phyloP scores from a whole-genome alignment of 2,113 vertebrate genomes.

The Microtus oregoni region DNA sequence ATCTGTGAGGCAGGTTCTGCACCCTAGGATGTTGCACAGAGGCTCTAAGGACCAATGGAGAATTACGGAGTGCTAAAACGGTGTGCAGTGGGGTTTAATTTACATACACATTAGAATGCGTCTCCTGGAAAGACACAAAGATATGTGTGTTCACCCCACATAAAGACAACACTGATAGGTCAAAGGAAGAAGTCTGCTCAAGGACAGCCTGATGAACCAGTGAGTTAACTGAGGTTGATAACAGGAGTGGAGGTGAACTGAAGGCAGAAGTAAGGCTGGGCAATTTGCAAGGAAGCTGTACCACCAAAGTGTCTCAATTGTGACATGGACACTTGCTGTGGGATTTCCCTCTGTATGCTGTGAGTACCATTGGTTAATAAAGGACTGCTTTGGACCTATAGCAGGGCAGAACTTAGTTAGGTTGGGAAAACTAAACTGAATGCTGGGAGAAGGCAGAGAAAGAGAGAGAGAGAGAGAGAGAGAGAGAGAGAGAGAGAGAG shows the following conservation, averaged over 20 bases:
- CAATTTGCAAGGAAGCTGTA: background rate
- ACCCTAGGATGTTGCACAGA: background rate
- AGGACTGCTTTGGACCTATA: too few species aligned
- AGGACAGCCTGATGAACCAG: background rate
- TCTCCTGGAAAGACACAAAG: background rate
- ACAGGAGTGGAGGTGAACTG: background rate
- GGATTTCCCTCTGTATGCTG: too few species aligned
- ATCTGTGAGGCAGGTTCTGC: background rate
- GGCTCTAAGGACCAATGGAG: background rate
- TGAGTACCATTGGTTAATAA: too few species aligned
- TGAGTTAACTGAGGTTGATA: background rate
- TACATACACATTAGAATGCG: background rate
- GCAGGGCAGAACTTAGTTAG: too few species aligned
- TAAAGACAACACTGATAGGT: background rate
- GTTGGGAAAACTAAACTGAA: too few species aligned
- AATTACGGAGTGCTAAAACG: background rate
- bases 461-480: too few species aligned
- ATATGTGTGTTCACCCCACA: background rate
- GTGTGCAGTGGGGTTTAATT: background rate
- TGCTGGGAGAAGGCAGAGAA: too few species aligned
- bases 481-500: too few species aligned
- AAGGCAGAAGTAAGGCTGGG: background rate
- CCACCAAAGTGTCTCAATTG: background rate
- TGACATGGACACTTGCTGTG: background rate
- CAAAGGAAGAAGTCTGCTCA: background rate